These are phyloP conservation scores for Toxotes lorentzi DNA, from an alignment of 2,797 vertebrate species.

Conservation along the genomic window DNA sequence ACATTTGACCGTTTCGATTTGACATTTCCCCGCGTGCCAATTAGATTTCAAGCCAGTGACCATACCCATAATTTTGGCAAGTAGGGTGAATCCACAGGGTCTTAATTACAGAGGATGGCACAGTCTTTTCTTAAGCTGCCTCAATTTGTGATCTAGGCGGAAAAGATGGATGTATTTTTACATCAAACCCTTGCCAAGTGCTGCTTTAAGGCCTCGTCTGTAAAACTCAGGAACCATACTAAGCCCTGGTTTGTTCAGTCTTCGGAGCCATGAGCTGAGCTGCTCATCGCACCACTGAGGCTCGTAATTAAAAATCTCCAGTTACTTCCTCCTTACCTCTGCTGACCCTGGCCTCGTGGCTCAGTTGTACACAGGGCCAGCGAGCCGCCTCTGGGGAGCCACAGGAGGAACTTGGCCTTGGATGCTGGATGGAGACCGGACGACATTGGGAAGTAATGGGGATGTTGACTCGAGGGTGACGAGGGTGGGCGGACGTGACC, in stretches of 20 bases:
- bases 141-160: slow-evolving; percentile 62
- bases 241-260: slow-evolving; percentile 57
- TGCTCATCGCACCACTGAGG: slow-evolving; percentile 78
- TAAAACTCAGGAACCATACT: slow-evolving; percentile 61
- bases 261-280: slow-evolving; percentile 54
- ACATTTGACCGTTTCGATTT: slow-evolving; percentile 16
- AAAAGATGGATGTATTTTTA: slow-evolving; percentile 62
- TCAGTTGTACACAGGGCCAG: slow-evolving; percentile 58
- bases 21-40: slow-evolving; percentile 52
- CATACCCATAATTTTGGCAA: slow-evolving; percentile 60
- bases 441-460: slow-evolving; percentile 60
- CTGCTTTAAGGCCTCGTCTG: slow-evolving; percentile 59
- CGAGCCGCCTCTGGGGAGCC: slow-evolving; percentile 68
- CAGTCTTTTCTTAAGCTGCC: slow-evolving; percentile 59
- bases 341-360: slow-evolving; percentile 66
- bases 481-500: slow-evolving; percentile 54
- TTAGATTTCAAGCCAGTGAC: slow-evolving; percentile 53
- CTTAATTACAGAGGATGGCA: slow-evolving; percentile 67
- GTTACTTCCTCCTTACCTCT: slow-evolving; percentile 77
- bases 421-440: slow-evolving; percentile 60
- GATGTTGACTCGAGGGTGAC: slow-evolving; percentile 75
- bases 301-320: slow-evolving; percentile 81
- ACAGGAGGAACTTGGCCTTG: slow-evolving; percentile 69
- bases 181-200: slow-evolving; percentile 53
- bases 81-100: slow-evolving; percentile 65